Evolutionary conservation across 1,140 invertebrate species (phyloP).

Genomic region (Calephelis virginiensis): DNA sequence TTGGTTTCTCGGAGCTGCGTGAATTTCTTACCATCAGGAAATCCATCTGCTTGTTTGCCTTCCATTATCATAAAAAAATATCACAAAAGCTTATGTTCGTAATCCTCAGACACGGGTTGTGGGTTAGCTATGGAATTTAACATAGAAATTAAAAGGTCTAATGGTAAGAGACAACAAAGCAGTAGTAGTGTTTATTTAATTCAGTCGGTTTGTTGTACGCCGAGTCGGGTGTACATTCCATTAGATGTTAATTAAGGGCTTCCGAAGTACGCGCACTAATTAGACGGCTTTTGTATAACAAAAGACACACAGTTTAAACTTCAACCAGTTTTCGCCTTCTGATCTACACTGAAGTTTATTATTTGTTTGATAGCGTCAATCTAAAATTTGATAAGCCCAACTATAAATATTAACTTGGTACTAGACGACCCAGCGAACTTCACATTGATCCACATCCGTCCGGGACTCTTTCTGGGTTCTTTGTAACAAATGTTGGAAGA

Average conservation of each 20-base stretch:
- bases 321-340: too few relatives aligned
- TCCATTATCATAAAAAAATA: not conserved
- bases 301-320: slow-evolving; percentile 1
- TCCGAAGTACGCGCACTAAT: slow-evolving; percentile 26
- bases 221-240: slow-evolving; percentile 33
- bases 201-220: slow-evolving; percentile 26
- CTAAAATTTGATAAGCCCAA: too few relatives aligned
- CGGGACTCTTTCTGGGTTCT: too few relatives aligned
- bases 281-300: slow-evolving; percentile 1
- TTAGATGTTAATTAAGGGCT: slow-evolving; percentile 48
- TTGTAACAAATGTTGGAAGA: too few relatives aligned
- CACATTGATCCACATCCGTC: too few relatives aligned
- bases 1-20: too few relatives aligned
- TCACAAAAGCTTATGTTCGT: not conserved
- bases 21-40: too few relatives aligned
- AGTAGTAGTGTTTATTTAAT: slow-evolving; percentile 28
- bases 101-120: not conserved
- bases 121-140: slow-evolving; percentile 5
- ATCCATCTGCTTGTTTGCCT: too few relatives aligned
- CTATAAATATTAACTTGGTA: too few relatives aligned
- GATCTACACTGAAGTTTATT: too few relatives aligned
- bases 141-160: slow-evolving; percentile 40
- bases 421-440: too few relatives aligned
- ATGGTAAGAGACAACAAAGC: slow-evolving; percentile 40
- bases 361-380: too few relatives aligned